Conservation (phyloP, 2,797 vertebrate genomes). For the Silurus lanzhouensis region DNA sequence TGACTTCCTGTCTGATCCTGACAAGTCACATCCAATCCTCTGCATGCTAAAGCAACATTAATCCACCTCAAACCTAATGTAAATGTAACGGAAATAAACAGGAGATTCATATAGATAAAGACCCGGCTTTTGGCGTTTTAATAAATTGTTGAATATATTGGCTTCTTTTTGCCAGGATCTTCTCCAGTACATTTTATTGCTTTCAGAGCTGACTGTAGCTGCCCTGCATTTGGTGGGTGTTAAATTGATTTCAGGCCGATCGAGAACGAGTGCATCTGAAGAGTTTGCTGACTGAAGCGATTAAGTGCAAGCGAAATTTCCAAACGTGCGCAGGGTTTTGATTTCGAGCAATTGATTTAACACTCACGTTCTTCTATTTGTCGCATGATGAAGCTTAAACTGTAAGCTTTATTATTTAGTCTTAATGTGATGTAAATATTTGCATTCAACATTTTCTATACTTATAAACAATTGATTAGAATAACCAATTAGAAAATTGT, state of each 20-base stretch:
- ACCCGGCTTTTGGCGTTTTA: neutral
- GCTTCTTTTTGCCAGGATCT: neutral
- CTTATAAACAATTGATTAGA: neutral
- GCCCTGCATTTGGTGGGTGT: neutral
- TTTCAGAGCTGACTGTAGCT: neutral
- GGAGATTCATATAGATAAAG: neutral
- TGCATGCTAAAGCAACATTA: neutral
- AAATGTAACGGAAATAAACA: neutral
- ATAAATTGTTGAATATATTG: neutral
- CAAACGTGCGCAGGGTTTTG: neutral
- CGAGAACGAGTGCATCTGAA: neutral
- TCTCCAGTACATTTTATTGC: neutral
- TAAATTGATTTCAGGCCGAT: conserved; percentile 12
- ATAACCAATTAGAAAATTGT: neutral
- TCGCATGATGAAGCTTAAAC: neutral
- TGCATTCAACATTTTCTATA: neutral
- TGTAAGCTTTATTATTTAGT: no score
- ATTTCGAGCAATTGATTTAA: neutral
- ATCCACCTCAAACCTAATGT: neutral
- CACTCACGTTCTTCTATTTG: neutral
- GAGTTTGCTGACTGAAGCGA: conserved; percentile 3
- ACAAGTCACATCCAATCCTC: neutral
- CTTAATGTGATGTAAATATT: neutral
- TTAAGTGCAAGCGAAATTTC: conserved; percentile 7
- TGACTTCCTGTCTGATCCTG: conserved; percentile 28